Evolutionary conservation across 2,888 invertebrate genomes (phyloP), one percentile per base, ranked within the genome.

Genomic region (Drosophila anceps): DNA sequence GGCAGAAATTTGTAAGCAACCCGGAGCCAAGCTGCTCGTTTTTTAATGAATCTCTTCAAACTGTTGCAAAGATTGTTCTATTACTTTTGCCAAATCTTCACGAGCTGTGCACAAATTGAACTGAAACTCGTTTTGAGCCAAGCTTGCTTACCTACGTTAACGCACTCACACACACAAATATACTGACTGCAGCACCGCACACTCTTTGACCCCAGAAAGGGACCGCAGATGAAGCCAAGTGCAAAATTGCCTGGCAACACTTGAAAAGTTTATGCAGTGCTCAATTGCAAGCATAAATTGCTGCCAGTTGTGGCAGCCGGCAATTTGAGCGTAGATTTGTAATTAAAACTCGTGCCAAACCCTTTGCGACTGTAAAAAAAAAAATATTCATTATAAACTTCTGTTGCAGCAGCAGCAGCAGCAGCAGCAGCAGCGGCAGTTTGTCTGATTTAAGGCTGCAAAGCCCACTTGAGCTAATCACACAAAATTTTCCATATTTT

Each of bases 211-310:
- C 67, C 33, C 59, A 67, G 67, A 63, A 59, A 58, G 37, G 55
- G 69, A 54, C 67, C 81, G 64, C 68, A 85, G 73, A 79, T 82
- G 77, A 82, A 85, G 68, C 86, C 88, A 85, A 88, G 86, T 88
- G 88, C 81, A 67, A 84, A 88, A 84, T 88, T 83, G 83, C 77
- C 88, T 80, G 73, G 44, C 83, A 62, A 73, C 83, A 88, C 84
- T 84, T 86, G 74, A 66, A 66, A 84, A 84, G 69, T 84, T 84
- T 75, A 77, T 84, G 86, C 83, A 72, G 59, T 62, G 67, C 72
- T 73, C 87, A 76, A 84, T 87, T 81, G 81, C 84, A 86, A 86
- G 73, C 90, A 87, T 86, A 84, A 84, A 84, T 87, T 89, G 79
- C 84, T 63, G 65, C 46, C 78, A 87, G 78, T 82, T 86, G 58